Conservation (phyloP, 1,140 invertebrate genomes). For the Plectrocnemia conspersa region DNA sequence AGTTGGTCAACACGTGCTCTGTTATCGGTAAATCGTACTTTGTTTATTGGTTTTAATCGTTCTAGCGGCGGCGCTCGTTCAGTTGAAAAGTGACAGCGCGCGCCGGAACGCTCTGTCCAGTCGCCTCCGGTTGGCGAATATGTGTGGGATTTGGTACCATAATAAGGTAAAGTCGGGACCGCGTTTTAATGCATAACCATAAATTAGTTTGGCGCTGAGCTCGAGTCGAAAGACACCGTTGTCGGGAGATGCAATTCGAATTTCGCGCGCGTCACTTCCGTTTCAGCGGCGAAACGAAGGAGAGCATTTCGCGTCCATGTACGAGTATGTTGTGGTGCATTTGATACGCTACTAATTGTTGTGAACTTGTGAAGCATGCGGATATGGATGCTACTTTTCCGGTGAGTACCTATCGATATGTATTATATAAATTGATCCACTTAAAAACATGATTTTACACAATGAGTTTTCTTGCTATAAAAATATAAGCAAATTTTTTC, state of each 20-base stretch:
- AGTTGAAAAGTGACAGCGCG: background rate
- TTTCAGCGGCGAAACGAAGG: background rate
- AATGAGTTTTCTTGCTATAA: too few relatives aligned
- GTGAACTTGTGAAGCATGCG: constrained; percentile 1
- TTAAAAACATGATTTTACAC: too few relatives aligned
- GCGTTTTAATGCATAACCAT: constrained; percentile 32
- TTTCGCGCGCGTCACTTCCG: background rate
- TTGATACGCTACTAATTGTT: background rate
- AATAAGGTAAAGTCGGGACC: constrained; percentile 34
- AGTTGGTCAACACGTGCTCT: too few relatives aligned
- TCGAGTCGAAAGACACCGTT: constrained; percentile 24
- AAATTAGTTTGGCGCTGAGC: constrained; percentile 34
- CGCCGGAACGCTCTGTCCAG: constrained; percentile 10
- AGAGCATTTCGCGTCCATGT: constrained; percentile 2
- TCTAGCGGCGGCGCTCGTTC: too few relatives aligned
- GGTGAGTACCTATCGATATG: constrained; percentile 7
- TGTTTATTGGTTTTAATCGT: too few relatives aligned
- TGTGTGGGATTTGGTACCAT: constrained; percentile 36
- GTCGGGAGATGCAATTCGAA: constrained; percentile 6
- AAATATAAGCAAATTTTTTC: background rate
- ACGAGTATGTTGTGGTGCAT: background rate
- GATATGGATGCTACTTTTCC: constrained; percentile 20
- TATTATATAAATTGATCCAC: too few relatives aligned
- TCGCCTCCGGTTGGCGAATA: constrained; percentile 30
- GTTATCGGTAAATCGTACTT: too few relatives aligned